These are phyloP conservation scores for Heliconius hermathena DNA, from an alignment of 1,140 invertebrate species.

Conservation along the genomic window DNA sequence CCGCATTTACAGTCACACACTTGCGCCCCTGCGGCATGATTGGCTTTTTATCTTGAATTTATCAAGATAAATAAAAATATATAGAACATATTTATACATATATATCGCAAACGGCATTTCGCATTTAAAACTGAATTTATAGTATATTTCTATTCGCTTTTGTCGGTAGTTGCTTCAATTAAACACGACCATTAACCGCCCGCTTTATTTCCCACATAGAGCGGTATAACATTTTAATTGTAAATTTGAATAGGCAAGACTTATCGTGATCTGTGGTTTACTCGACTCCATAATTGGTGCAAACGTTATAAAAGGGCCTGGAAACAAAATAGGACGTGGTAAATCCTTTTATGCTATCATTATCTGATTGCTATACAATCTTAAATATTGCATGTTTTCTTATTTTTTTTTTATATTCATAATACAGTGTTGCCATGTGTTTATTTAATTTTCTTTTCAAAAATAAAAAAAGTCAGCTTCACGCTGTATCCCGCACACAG, in stretches of 20 bases:
- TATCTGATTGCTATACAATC: background rate
- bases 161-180: background rate
- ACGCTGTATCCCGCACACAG: too few relatives aligned
- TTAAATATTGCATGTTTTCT: background rate
- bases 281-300: background rate
- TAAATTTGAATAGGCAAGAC: conserved; percentile 6
- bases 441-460: too few relatives aligned
- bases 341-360: background rate
- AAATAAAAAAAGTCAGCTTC: too few relatives aligned
- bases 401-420: too few relatives aligned
- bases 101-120: too few relatives aligned
- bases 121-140: too few relatives aligned
- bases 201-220: conserved; percentile 1
- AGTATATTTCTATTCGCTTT: background rate
- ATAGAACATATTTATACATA: too few relatives aligned
- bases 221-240: background rate
- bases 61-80: too few relatives aligned
- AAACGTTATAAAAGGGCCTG: background rate
- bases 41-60: too few relatives aligned
- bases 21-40: too few relatives aligned
- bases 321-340: background rate
- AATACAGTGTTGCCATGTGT: too few relatives aligned
- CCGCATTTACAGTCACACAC: too few relatives aligned
- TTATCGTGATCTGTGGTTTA: background rate
- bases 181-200: conserved; percentile 1